Conservation (phyloP, 2,888 invertebrate genomes). For the Aspidiotus destructor region DNA sequence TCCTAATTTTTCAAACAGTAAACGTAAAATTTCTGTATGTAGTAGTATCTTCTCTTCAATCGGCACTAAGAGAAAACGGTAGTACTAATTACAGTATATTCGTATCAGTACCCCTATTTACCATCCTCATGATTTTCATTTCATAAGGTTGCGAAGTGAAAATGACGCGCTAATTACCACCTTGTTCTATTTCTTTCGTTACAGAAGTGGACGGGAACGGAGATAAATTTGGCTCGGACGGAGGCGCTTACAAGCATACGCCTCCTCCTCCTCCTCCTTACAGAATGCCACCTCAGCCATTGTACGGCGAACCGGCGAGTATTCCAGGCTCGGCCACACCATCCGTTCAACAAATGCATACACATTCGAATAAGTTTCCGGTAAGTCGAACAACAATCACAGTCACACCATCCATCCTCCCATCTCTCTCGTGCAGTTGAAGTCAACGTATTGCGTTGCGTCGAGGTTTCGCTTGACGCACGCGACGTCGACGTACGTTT, state of each 20-base stretch:
- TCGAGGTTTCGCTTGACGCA: background rate
- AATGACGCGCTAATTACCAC: too few species aligned
- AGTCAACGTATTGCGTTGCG: too few species aligned
- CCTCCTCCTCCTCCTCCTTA: slow-evolving; percentile 53
- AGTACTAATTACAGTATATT: too few species aligned
- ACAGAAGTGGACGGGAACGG: slow-evolving; percentile 32
- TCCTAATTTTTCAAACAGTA: too few species aligned
- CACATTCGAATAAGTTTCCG: slow-evolving; percentile 69
- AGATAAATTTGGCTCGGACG: slow-evolving; percentile 35
- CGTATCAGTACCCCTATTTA: too few species aligned
- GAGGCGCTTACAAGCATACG: slow-evolving; percentile 52
- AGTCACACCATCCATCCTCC: too few species aligned
- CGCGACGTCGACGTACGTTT: background rate
- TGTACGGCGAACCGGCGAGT: slow-evolving; percentile 41
- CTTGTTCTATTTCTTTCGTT: background rate
- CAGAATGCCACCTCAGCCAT: slow-evolving; percentile 58
- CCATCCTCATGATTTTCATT: too few species aligned
- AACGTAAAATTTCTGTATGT: too few species aligned
- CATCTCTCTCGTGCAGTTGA: background rate
- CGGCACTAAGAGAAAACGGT: too few species aligned
- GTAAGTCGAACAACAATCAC: slow-evolving; percentile 47
- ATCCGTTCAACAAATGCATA: slow-evolving; percentile 48
- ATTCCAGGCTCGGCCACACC: slow-evolving; percentile 41
- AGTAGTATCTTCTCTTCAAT: too few species aligned
- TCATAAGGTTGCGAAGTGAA: too few species aligned